Base-by-base conservation (phyloP, 2,113 vertebrate species). In the Thalassarche chlororhynchos region DNA sequence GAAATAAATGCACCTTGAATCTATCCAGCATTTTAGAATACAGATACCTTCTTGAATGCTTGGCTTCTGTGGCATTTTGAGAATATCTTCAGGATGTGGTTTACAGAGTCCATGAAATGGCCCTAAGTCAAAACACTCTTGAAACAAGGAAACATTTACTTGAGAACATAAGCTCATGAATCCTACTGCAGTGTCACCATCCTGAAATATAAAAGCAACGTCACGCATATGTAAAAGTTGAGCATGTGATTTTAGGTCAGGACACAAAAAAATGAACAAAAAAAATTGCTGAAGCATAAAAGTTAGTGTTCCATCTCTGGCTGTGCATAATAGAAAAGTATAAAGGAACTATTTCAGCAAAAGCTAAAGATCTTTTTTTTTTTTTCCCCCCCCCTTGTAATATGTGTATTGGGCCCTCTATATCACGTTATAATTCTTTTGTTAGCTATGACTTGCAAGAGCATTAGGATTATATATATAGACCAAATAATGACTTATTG, bases 81-180 rank as follows among this genome's bases (percentile, higher is more conserved):
- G 90, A 84, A 96, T 16, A 84, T 97, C 95, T 10, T 94, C 97
- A 24, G 98, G 96, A 86, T 98, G 97, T 7, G 94, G 97, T 91
- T 97, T 96, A 64, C 97, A 98, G 88, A 99, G 98, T 51, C 98
- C 98, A 2, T 98, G 96, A 91, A 99, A 99, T 49, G 98, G 98
- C 2, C 96, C 94, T 24, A 99, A 89, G 42, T 99, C 98, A 94
- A 99, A 99, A 94, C 97, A 98, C 9, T 98, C 77, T 21, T 98
- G 97, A n/a, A 99, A 95, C 64, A 98, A 77, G 31, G 98, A 76
- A 83, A 99, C 4, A 38, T 99, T 97, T 40, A 99, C 97, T 3
- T 98, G 92, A 7, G 98, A 97, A 40, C 98, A 98, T 32, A 99
- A 90, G 5, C 98, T 98, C 98, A 99, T 98, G 95, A 99, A 99